Base-by-base conservation (phyloP, 2,797 vertebrate species). In the Schizopygopsis malacanthus region DNA sequence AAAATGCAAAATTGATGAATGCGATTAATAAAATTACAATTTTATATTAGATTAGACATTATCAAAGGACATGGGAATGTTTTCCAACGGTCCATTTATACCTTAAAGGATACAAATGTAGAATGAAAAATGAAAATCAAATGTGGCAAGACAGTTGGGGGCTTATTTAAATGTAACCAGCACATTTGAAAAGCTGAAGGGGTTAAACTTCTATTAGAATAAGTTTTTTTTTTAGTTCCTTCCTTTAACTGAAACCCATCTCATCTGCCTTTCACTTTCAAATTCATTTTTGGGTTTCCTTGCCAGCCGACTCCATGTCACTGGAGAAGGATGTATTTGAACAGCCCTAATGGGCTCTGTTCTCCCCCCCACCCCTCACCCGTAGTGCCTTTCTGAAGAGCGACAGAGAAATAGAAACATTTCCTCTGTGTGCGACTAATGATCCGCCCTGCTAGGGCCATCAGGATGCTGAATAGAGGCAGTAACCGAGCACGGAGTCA, bases 121-220 rank as follows among this genome's bases (percentile, higher is more conserved):
- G n/a, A 75, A 33, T 33, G 28, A 33, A 33, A 33, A 8, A 25
- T 1, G 33, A 41, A 41, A 41, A 76, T n/a, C 20, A 56, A 6
- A 33, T 52, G 20, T 65, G 37, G 33, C 50, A 70, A 81, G 78
- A 85, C 84, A 82, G 77, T 73, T 56, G 63, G 85, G 89, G 65
- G 65, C 25, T 54, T 22, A 86, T 72, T 83, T 63, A 80, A 82
- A 82, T 41, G 41, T 70, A 54, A 72, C 28, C 45, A 54, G 70
- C 76, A 83, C 89, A 84, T 93, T 90, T 88, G 76, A 92, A 90
- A 91, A 85, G 90, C 87, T 84, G 88, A 81, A 88, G 88, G 89
- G 54, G 47, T 90, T 92, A 88, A 92, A 91, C 90, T 90, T 90
- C 91, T 89, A 90, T 89, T 89, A 87, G 91, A 93, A 94, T 33